Evolutionary conservation across 2,888 invertebrate species (phyloP).

Genomic region (Ophonus ardosiacus): DNA sequence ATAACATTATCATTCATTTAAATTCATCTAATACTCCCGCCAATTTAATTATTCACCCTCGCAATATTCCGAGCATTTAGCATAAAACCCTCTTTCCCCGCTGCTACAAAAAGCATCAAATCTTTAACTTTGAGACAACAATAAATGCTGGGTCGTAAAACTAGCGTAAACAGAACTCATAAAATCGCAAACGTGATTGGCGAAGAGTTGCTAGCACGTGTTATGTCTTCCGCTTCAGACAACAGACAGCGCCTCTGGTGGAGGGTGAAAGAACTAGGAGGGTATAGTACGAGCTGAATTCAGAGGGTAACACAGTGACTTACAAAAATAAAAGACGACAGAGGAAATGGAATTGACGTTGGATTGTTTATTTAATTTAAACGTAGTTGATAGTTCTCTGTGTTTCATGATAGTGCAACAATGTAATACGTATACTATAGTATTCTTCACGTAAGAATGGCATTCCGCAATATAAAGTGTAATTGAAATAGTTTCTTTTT

Average conservation of each 20-base stretch:
- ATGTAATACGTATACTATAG: too few relatives aligned
- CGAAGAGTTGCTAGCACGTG: constrained; percentile 40
- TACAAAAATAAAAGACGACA: neutral
- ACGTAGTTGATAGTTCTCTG: too few relatives aligned
- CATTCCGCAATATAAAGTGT: too few relatives aligned
- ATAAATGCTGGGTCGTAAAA: constrained; percentile 45
- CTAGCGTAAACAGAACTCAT: constrained; percentile 50
- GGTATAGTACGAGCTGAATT: neutral
- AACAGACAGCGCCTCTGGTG: neutral
- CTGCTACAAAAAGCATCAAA: constrained; percentile 25
- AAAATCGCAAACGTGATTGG: constrained; percentile 51
- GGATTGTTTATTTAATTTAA: too few relatives aligned
- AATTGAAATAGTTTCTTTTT: too few relatives aligned
- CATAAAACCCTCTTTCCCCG: constrained; percentile 1
- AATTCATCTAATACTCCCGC: neutral
- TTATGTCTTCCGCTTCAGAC: constrained; percentile 33
- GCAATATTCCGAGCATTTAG: constrained; percentile 5
- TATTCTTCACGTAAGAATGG: too few relatives aligned
- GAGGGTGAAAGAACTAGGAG: neutral
- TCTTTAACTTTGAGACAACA: constrained; percentile 41
- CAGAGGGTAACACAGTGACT: neutral
- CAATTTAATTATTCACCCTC: neutral
- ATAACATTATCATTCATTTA: neutral
- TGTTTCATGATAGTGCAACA: too few relatives aligned
- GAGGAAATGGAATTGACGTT: too few relatives aligned